Conservation (phyloP, 2,888 invertebrate genomes). For the Sinopyrophorus schimmeli region DNA sequence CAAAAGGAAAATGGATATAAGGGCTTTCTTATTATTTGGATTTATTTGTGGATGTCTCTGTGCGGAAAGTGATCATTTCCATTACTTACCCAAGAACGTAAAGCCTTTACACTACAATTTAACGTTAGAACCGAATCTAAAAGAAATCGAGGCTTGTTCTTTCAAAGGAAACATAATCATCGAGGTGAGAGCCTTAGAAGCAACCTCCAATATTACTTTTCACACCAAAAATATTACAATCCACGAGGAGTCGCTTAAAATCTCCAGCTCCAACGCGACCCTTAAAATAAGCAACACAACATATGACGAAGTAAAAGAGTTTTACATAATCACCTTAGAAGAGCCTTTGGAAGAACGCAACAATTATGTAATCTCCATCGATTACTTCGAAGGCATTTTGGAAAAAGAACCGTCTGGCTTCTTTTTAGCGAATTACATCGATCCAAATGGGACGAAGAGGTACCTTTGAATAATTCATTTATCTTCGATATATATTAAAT, state of each 20-base stretch:
- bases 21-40: too few relatives aligned
- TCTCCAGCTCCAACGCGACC: conserved; percentile 3
- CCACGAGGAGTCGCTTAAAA: conserved; percentile 17
- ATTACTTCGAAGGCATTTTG: conserved; percentile 6
- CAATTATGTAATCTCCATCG: conserved; percentile 12
- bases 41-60: too few relatives aligned
- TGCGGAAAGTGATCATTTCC: background rate
- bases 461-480: background rate
- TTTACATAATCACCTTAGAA: conserved; percentile 14
- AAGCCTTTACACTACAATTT: conserved; percentile 30
- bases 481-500: background rate
- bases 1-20: too few relatives aligned
- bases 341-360: background rate
- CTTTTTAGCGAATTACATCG: conserved; percentile 20
- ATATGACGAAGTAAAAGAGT: conserved; percentile 11
- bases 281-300: background rate
- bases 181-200: conserved; percentile 9
- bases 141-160: conserved; percentile 9
- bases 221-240: conserved; percentile 27
- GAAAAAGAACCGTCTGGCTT: conserved; percentile 16
- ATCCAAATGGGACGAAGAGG: conserved; percentile 15
- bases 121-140: conserved; percentile 26
- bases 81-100: conserved; percentile 28
- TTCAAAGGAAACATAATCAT: conserved; percentile 32
- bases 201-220: conserved; percentile 23